Conservation (phyloP, 1,140 invertebrate species). For the Trinorchestia longiramus region DNA sequence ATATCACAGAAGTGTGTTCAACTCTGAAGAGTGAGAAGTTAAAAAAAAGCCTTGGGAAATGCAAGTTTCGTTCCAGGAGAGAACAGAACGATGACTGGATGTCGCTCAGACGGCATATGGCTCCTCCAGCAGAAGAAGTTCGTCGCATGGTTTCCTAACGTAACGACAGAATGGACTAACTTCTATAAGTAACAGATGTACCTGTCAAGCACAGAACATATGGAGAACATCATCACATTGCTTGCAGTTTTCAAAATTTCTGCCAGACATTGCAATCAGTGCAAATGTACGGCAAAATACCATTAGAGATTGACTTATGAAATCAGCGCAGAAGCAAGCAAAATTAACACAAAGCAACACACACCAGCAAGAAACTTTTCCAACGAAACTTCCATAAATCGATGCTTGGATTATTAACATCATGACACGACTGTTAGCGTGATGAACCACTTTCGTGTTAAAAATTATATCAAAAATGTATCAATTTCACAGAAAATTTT, state of each 20-base stretch:
- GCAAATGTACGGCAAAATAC: neutral
- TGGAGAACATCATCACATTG: neutral
- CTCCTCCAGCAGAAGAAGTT: neutral
- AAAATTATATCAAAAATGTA: too few species aligned
- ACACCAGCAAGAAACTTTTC: too few species aligned
- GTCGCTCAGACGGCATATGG: neutral
- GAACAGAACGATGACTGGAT: neutral
- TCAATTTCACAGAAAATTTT: too few species aligned
- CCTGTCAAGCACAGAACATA: neutral
- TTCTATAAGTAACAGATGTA: neutral
- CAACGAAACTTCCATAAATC: too few species aligned
- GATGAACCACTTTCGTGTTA: too few species aligned
- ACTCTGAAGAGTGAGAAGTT: neutral
- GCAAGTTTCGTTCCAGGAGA: neutral
- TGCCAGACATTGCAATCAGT: neutral
- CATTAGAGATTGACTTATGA: neutral
- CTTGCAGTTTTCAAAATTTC: neutral
- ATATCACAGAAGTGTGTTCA: neutral
- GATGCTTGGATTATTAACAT: too few species aligned
- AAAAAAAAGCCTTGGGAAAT: neutral
- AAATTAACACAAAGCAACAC: too few species aligned
- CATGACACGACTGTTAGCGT: too few species aligned
- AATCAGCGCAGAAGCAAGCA: too few species aligned
- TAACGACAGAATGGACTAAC: neutral
- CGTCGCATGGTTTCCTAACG: neutral